These are phyloP conservation scores for Anastatus disparis DNA, from an alignment of 1,140 invertebrate genomes.

Conservation along the genomic window DNA sequence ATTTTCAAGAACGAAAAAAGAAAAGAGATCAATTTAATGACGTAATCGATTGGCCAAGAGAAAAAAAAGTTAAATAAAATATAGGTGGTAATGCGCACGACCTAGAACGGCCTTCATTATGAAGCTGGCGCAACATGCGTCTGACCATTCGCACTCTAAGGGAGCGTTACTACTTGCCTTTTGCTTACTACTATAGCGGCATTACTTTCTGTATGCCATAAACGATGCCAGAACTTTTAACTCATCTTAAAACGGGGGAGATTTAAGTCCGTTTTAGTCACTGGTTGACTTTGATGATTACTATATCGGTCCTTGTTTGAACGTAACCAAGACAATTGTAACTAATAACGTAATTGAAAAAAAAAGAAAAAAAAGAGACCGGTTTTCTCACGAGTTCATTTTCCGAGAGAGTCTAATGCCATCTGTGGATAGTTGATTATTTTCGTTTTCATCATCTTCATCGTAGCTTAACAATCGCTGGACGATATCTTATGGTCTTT, in stretches of 20 bases:
- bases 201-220: background rate
- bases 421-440: slow-evolving; percentile 12
- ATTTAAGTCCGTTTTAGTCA: background rate
- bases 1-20: slow-evolving; percentile 13
- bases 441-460: slow-evolving; percentile 14
- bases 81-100: background rate
- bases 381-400: slow-evolving; percentile 18
- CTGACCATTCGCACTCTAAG: slow-evolving; percentile 48
- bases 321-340: background rate
- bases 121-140: slow-evolving; percentile 37
- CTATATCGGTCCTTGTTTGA: slow-evolving; percentile 10
- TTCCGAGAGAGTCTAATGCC: background rate
- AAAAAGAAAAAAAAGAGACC: too few relatives aligned
- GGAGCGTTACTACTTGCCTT: slow-evolving; percentile 48
- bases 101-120: slow-evolving; percentile 56
- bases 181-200: too few relatives aligned
- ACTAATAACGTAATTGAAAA: slow-evolving; percentile 22
- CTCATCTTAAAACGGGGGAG: background rate
- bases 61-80: background rate
- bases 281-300: background rate
- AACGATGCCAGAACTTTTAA: too few relatives aligned
- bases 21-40: slow-evolving; percentile 13
- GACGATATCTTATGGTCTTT: background rate
- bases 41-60: slow-evolving; percentile 15
- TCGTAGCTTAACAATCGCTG: background rate